Percentiles rank a stretch among this genome's conserved stretches.
Conservation (phyloP, 2,113 vertebrate species). For the Hylia prasina region DNA sequence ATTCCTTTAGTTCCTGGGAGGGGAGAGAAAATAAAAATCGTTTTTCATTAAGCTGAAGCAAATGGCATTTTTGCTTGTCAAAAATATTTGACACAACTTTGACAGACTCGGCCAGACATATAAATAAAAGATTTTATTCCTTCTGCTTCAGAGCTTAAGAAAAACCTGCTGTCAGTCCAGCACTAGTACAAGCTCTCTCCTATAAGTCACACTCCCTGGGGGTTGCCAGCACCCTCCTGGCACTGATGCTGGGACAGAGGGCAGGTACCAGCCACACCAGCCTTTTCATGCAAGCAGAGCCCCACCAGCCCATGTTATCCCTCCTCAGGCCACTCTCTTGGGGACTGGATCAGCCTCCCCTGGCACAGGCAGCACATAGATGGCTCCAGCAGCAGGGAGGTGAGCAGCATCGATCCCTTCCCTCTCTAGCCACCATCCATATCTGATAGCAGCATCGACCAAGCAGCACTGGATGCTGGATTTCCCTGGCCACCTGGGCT, state of each 20-base stretch:
- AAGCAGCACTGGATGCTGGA: neutral
- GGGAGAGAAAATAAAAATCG: neutral
- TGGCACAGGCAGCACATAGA: neutral
- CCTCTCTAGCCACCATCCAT: neutral
- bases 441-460: neutral
- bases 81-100: constrained; percentile 35
- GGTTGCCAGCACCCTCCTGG: neutral
- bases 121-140: constrained; percentile 41
- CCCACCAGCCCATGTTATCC: fast-evolving
- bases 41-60: constrained; percentile 47
- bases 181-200: neutral
- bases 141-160: neutral
- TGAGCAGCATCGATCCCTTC: neutral
- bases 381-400: neutral
- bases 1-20: neutral
- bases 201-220: neutral
- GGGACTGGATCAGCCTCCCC: neutral
- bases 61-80: constrained; percentile 55
- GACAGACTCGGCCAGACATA: constrained; percentile 19
- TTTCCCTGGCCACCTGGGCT: neutral
- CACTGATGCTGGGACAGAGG: neutral
- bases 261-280: neutral
- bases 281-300: neutral
- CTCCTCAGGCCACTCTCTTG: fast-evolving
- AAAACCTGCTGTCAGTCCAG: neutral